phyloP scores from a whole-genome alignment of 64 coral and sea anemone genomes.

The Anthopleura sola region DNA sequence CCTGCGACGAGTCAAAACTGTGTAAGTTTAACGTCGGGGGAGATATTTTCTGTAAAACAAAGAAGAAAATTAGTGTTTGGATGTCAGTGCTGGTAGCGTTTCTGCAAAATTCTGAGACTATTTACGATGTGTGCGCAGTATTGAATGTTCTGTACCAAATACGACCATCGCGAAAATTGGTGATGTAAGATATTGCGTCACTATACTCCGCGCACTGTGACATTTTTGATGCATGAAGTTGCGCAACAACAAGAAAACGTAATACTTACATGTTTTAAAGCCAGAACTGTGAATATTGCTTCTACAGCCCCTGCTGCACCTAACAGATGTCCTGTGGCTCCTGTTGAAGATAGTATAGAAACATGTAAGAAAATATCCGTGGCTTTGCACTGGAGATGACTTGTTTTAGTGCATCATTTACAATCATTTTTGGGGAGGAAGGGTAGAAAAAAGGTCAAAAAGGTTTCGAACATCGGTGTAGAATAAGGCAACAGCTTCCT shows the following conservation, averaged over 20 bases:
- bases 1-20: constrained; percentile 54
- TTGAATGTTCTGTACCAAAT: no score
- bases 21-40: constrained; percentile 90
- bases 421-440: neutral
- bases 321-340: constrained; percentile 85
- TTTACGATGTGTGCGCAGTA: no score
- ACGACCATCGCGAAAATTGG: no score
- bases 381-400: no score
- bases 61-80: constrained; percentile 2
- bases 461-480: no score
- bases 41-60: constrained; percentile 50
- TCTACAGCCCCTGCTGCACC: constrained; percentile 91
- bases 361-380: neutral
- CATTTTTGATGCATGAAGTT: no score
- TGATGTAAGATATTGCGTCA: no score
- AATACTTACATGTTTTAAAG: constrained; percentile 53
- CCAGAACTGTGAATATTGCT: constrained; percentile 73
- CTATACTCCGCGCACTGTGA: no score
- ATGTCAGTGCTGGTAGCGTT: neutral
- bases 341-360: constrained; percentile 28
- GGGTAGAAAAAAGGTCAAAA: no score
- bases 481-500: no score
- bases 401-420: no score
- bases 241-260: no score
- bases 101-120: neutral